phyloP scores from a whole-genome alignment of 2,888 invertebrate species.

The Macaria liturata region DNA sequence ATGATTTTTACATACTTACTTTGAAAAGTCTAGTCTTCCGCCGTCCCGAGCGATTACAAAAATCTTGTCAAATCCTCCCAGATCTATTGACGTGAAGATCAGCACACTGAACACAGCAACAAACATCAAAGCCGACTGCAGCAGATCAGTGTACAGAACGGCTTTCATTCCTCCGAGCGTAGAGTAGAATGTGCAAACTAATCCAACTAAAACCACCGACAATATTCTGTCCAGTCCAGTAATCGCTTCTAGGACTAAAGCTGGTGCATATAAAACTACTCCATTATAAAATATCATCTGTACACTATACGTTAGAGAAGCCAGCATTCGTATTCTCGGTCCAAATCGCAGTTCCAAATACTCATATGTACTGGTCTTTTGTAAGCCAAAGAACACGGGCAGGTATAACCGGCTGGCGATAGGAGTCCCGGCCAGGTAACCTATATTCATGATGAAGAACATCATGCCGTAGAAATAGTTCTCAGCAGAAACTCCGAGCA shows the following conservation, averaged over 20 bases:
- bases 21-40: slow-evolving; percentile 87
- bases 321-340: slow-evolving; percentile 87
- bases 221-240: slow-evolving; percentile 88
- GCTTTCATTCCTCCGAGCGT: slow-evolving; percentile 96
- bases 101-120: slow-evolving; percentile 91
- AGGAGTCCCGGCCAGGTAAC: slow-evolving; percentile 91
- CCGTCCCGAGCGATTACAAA: slow-evolving; percentile 88
- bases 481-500: slow-evolving; percentile 95
- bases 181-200: slow-evolving; percentile 93
- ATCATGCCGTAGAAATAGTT: slow-evolving; percentile 92
- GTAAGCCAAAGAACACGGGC: slow-evolving; percentile 92
- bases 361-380: slow-evolving; percentile 94
- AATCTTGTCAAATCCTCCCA: slow-evolving; percentile 87
- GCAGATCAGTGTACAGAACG: slow-evolving; percentile 93
- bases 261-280: slow-evolving; percentile 96
- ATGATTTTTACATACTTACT: slow-evolving; percentile 67
- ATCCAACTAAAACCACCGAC: slow-evolving; percentile 88
- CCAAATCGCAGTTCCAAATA: slow-evolving; percentile 96
- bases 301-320: slow-evolving; percentile 92
- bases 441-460: slow-evolving; percentile 90
- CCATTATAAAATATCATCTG: slow-evolving; percentile 96
- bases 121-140: slow-evolving; percentile 94
- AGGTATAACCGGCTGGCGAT: slow-evolving; percentile 90
- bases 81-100: slow-evolving; percentile 86
- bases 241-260: slow-evolving; percentile 93